A percentile compares a stretch with the other conserved stretches of the same genome.
These are phyloP conservation scores for Gasterosteus aculeatus DNA, from an alignment of 2,113 vertebrate genomes.

Conservation along the genomic window DNA sequence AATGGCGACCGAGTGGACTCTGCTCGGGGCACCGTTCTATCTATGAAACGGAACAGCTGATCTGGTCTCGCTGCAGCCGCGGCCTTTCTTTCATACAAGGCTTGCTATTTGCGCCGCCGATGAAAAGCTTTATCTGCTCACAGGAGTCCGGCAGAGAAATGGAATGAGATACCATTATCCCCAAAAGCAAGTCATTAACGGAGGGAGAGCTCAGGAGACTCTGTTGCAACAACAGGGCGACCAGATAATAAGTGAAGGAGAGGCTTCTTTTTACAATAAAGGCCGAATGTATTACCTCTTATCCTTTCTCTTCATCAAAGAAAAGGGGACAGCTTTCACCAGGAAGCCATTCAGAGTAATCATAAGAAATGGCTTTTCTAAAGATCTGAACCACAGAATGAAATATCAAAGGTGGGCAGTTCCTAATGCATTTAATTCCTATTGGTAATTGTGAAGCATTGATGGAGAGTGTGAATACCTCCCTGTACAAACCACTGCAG, in stretches of 20 bases:
- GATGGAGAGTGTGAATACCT: constrained; percentile 52
- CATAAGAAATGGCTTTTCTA: constrained; percentile 56
- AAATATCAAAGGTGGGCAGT: constrained; percentile 47
- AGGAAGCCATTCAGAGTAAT: constrained; percentile 39
- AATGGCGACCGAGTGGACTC: constrained; percentile 54
- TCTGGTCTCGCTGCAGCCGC: constrained; percentile 36
- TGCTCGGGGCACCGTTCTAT: constrained; percentile 44
- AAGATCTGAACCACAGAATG: constrained; percentile 44
- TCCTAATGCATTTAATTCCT: constrained; percentile 45
- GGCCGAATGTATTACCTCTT: constrained; percentile 62
- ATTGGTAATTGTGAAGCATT: constrained; percentile 66
- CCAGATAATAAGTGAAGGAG: constrained; percentile 67
- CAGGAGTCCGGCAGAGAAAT: constrained; percentile 52
- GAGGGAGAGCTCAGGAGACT: constrained; percentile 61
- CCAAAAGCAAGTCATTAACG: constrained; percentile 76
- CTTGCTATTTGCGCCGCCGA: constrained; percentile 41
- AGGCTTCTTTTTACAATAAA: constrained; percentile 69
- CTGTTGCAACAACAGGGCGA: constrained; percentile 41
- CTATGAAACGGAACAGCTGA: constrained; percentile 46
- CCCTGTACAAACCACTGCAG: constrained; percentile 23
- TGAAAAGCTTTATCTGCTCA: constrained; percentile 60
- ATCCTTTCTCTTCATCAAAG: constrained; percentile 69
- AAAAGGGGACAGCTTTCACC: constrained; percentile 50
- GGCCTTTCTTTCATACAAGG: constrained; percentile 52
- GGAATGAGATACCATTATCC: constrained; percentile 68